A percentile compares a stretch with the other conserved stretches of the same genome.
phyloP scores from a whole-genome alignment of 2,797 vertebrate genomes.

The Valencia hispanica region DNA sequence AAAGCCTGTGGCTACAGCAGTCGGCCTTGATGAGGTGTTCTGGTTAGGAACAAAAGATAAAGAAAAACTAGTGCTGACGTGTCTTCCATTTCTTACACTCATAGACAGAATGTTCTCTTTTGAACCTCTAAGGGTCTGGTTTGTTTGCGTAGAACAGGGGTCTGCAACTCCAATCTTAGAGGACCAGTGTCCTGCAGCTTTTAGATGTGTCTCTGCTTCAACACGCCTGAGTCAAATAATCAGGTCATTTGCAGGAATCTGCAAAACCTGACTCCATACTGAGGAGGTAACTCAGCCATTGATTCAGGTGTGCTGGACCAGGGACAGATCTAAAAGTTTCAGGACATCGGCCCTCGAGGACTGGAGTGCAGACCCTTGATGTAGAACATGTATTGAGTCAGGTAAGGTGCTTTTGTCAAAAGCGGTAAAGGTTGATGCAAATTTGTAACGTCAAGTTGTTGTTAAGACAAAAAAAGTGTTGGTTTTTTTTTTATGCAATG shows the following conservation, averaged over 20 bases:
- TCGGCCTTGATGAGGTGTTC: conserved; percentile 58
- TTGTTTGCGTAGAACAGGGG: background rate
- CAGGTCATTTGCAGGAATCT: too few relatives aligned
- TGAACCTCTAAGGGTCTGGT: background rate
- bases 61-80: conserved; percentile 1
- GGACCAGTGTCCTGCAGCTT: too few relatives aligned
- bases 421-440: background rate
- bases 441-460: background rate
- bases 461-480: background rate
- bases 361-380: too few relatives aligned
- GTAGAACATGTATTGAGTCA: background rate
- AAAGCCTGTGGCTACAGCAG: conserved; percentile 67
- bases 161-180: too few relatives aligned
- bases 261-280: too few relatives aligned
- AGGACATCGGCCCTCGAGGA: too few relatives aligned
- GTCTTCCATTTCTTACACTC: background rate
- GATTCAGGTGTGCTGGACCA: too few relatives aligned
- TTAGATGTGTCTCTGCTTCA: too few relatives aligned
- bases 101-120: background rate
- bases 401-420: background rate
- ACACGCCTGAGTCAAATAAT: too few relatives aligned
- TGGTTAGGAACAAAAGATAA: conserved; percentile 40
- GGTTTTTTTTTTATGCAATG: background rate
- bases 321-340: too few relatives aligned
- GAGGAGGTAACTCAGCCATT: too few relatives aligned